These are phyloP conservation scores for Ctenicera cuprea DNA, from an alignment of 2,888 invertebrate species.

Conservation along the genomic window DNA sequence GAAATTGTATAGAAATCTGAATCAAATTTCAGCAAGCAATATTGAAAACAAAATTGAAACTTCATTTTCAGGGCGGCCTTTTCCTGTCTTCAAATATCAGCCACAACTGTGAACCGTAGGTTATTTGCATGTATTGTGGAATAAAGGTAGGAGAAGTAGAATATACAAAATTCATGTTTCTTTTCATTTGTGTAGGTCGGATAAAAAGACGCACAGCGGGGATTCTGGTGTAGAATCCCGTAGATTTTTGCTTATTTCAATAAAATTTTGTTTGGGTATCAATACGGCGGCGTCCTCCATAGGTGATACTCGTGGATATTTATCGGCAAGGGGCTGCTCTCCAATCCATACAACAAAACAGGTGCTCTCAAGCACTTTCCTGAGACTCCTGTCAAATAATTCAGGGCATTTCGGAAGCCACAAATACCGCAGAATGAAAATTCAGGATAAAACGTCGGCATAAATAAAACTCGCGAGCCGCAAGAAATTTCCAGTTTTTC, in stretches of 20 bases:
- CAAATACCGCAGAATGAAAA: constrained; percentile 27
- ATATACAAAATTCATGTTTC: constrained; percentile 48
- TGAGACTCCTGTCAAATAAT: constrained; percentile 46
- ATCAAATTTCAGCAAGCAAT: no score
- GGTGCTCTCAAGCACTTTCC: constrained; percentile 41
- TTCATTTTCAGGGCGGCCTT: constrained; percentile 3
- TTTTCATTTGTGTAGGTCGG: constrained; percentile 34
- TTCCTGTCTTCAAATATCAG: constrained; percentile 19
- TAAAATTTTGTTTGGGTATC: constrained; percentile 45
- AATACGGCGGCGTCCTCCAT: constrained; percentile 16
- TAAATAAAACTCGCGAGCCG: constrained; percentile 21
- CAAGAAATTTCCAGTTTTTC: neutral
- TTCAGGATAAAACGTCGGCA: constrained; percentile 22
- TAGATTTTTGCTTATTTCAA: constrained; percentile 49
- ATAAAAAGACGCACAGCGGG: neutral
- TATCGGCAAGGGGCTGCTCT: constrained; percentile 35
- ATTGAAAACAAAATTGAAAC: constrained; percentile 17
- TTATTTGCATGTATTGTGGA: constrained; percentile 46
- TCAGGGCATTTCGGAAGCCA: constrained; percentile 39
- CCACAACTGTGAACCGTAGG: constrained; percentile 13
- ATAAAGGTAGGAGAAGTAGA: constrained; percentile 28
- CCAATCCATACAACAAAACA: constrained; percentile 46
- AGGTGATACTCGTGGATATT: constrained; percentile 44
- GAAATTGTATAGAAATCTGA: no score
- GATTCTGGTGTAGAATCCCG: constrained; percentile 28